Evolutionary conservation across 2,888 invertebrate species (phyloP), one percentile per base, ranked within the genome.

Genomic region (Gryllus longicercus): DNA sequence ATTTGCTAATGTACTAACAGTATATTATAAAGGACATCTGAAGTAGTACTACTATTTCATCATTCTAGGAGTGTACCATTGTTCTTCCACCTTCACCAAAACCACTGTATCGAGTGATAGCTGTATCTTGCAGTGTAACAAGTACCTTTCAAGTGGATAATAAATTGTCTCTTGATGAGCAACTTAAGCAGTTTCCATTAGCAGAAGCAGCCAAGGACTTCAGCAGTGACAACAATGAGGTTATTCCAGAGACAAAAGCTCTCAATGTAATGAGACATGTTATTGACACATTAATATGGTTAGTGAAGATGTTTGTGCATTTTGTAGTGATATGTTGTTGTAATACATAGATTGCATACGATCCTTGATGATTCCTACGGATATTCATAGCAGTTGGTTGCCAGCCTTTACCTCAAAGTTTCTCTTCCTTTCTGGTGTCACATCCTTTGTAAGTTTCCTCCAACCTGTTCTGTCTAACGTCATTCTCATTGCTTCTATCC

Each of bases 111-210:
- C 50, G n/a, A 0, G 49, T 38, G 11, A 25, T n/a, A 49, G 76
- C 49, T 49, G 49, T 76, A 18, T 11, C 49, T 76, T 76, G 76
- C 25, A n/a, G 50, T 76, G 25, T 76, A 11, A 25, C n/a, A 76
- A 76, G 76, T 2, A 18, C n/a, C 74, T 12, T 25, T 25, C 86
- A 87, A 82, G 83, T 84, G 76, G 84, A 86, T 82, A 50, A 83
- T 21, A 85, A 84, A 82, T 82, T 85, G 76, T 82, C 82, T 51
- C 77, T 84, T 2, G 81, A 81, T 2, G 81, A 86, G 50, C 85
- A 87, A 83, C 83, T 88, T 51, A 84, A 84, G 82, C 84, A 84
- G 81, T 82, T 82, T 23, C 87, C 87, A 4, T 82, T 84, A 74
- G 81, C 83, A 21, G 83, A 84, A 18, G 63, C 14, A 16, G 14